Evolutionary conservation across 2,888 invertebrate genomes (phyloP).

Genomic region (Galeopsomyia nigrocyanea): DNA sequence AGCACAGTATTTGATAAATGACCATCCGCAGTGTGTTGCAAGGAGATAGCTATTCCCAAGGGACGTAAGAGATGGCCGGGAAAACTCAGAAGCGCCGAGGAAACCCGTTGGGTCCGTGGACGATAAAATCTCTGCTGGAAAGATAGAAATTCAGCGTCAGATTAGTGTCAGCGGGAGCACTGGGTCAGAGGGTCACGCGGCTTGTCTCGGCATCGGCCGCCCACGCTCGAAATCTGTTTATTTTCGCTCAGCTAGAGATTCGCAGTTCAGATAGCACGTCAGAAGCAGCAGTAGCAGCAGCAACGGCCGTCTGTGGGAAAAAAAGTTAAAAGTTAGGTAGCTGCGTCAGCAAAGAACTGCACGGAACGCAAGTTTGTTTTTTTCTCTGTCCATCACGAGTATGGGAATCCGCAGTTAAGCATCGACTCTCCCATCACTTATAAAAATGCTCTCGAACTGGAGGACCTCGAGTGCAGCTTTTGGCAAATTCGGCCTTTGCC

Average conservation of each 20-base stretch:
- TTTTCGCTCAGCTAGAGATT: constrained; percentile 52
- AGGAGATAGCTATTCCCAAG: background rate
- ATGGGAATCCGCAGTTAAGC: too few species aligned
- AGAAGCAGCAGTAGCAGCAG: too few species aligned
- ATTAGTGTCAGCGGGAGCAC: constrained; percentile 58
- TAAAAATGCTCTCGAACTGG: too few species aligned
- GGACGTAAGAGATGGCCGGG: background rate
- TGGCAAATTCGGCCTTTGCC: background rate
- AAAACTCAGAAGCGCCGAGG: constrained; percentile 4
- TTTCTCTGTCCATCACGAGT: too few species aligned
- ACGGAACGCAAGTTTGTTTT: too few species aligned
- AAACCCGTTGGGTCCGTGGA: constrained; percentile 32
- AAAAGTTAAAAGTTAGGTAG: constrained; percentile 46
- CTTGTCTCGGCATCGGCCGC: too few species aligned
- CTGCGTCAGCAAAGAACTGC: too few species aligned
- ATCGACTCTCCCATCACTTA: too few species aligned
- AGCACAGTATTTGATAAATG: constrained; percentile 14
- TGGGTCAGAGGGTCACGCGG: constrained; percentile 60
- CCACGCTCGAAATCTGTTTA: constrained; percentile 59
- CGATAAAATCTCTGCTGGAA: constrained; percentile 37
- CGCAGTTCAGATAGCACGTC: background rate
- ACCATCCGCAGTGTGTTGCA: background rate
- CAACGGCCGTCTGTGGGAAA: constrained; percentile 14
- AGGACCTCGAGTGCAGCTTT: background rate
- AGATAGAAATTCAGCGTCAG: constrained; percentile 55